Evolutionary conservation across 2,888 invertebrate genomes (phyloP).

Genomic region (Apodemia duryi): DNA sequence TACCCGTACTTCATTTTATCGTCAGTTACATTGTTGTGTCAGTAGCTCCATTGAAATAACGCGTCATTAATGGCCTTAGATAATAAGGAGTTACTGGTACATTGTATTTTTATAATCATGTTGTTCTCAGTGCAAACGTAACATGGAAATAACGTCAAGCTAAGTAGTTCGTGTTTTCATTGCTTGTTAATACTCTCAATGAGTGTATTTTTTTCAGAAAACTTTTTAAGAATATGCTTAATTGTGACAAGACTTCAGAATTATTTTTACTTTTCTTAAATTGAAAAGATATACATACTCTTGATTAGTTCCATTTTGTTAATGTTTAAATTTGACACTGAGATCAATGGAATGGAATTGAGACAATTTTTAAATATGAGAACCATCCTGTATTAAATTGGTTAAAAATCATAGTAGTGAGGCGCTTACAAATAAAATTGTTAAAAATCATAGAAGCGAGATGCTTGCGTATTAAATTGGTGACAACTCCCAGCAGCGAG

Average conservation of each 20-base stretch:
- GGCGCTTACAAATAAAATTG: too few species aligned
- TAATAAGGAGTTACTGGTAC: constrained; percentile 19
- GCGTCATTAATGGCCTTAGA: constrained; percentile 44
- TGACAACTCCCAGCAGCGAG: too few species aligned
- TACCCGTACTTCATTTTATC: constrained; percentile 69
- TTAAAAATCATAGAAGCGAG: too few species aligned
- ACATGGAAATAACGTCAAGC: constrained; percentile 9
- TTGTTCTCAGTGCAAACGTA: constrained; percentile 11
- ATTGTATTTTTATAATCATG: constrained; percentile 26
- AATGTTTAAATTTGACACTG: too few species aligned
- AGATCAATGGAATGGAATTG: too few species aligned
- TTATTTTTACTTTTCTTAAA: too few species aligned
- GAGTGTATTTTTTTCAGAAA: neutral
- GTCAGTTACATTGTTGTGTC: constrained; percentile 63
- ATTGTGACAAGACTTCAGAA: neutral
- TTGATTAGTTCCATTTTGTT: too few species aligned
- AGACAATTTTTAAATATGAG: too few species aligned
- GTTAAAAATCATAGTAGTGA: too few species aligned
- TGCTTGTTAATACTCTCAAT: neutral
- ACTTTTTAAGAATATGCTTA: neutral
- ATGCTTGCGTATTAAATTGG: too few species aligned
- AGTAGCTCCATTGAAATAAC: constrained; percentile 50
- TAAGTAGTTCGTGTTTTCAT: neutral
- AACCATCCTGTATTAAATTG: too few species aligned
- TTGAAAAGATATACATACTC: too few species aligned